A percentile compares a stretch with the other conserved stretches of the same genome.
Evolutionary conservation across 1,140 invertebrate species (phyloP).

Genomic region (Apis dorsata): DNA sequence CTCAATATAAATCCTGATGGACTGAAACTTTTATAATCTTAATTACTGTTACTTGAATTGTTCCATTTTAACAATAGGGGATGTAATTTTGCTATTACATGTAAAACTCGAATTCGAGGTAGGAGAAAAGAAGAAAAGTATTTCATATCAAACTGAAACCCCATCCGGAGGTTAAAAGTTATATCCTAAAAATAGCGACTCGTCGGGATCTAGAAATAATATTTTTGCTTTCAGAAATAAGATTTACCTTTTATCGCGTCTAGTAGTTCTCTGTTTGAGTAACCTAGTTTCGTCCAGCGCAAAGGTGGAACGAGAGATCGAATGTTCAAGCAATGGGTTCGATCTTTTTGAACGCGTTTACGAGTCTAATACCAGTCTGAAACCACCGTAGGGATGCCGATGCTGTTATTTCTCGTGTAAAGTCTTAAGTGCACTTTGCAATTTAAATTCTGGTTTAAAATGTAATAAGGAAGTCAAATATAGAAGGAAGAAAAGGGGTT

Average conservation of each 20-base stretch:
- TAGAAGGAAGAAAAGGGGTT: background rate
- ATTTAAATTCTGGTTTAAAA: background rate
- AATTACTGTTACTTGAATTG: background rate
- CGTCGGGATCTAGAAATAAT: slow-evolving; percentile 44
- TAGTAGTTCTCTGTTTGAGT: slow-evolving; percentile 40
- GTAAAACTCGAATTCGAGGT: background rate
- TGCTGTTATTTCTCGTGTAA: slow-evolving; percentile 14
- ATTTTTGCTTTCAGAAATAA: slow-evolving; percentile 55
- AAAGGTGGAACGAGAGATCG: background rate
- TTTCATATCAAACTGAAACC: background rate
- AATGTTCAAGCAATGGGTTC: slow-evolving; percentile 36
- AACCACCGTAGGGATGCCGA: background rate
- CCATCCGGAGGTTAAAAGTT: background rate
- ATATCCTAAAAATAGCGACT: slow-evolving; percentile 36
- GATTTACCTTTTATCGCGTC: slow-evolving; percentile 49
- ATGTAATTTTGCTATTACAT: background rate
- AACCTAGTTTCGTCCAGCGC: slow-evolving; percentile 29
- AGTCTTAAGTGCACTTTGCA: slow-evolving; percentile 17
- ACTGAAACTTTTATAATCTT: too few relatives aligned
- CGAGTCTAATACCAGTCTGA: slow-evolving; percentile 23
- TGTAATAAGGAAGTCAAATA: background rate
- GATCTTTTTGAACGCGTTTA: slow-evolving; percentile 36
- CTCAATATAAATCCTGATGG: too few relatives aligned
- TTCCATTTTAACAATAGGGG: too few relatives aligned
- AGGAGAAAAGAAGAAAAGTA: slow-evolving; percentile 16